Evolutionary conservation across 1,140 invertebrate species (phyloP), one percentile per base, ranked within the genome.

Genomic region (Zaprionus vittiger): DNA sequence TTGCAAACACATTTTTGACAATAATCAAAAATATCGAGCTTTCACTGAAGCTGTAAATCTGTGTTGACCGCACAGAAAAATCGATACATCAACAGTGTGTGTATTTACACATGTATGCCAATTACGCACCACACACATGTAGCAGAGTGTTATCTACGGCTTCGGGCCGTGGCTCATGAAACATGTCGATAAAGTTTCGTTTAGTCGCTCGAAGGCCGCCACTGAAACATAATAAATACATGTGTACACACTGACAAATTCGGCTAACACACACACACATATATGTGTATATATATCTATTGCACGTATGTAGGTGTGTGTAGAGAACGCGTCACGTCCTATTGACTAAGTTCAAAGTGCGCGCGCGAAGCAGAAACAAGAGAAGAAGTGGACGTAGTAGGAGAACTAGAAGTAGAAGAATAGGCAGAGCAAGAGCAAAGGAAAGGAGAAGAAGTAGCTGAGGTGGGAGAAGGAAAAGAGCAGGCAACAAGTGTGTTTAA

Each of bases 261-360:
- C 28, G 9, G 28, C 28, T 11, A n/a, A 44, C 15, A 56, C 54
- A 56, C 7, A 26, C 7, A 26, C 3, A n/a, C 3, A n/a, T 9
- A 28, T 5, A 28, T 15, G 15, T 9, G 15, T 24, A 28, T n/a
- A 55, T 6, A 24, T 14, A 28, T 31, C 2, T 55, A 28, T 55
- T n/a, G 5, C 5, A 15, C 2, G 26, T 26, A 49, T 49, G 15
- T 15, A 38, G 11, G 20, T 49, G 17, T 14, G 37, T 38, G 34
- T n/a, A 38, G 22, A n/a, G 31, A 34, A 34, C 12, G 41, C 31
- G 5, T 44, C 20, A 47, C 55, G 38, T 20, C 55, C 31, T 28
- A 44, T 59, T 55, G 41, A 24, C 54, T 63, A 59, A 52, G 68
- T 49, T 62, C 80, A 86, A 85, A 85, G 83, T 86, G 57, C 83